Evolutionary conservation across 2,888 invertebrate species (phyloP).

Genomic region (Hypercompe scribonia): DNA sequence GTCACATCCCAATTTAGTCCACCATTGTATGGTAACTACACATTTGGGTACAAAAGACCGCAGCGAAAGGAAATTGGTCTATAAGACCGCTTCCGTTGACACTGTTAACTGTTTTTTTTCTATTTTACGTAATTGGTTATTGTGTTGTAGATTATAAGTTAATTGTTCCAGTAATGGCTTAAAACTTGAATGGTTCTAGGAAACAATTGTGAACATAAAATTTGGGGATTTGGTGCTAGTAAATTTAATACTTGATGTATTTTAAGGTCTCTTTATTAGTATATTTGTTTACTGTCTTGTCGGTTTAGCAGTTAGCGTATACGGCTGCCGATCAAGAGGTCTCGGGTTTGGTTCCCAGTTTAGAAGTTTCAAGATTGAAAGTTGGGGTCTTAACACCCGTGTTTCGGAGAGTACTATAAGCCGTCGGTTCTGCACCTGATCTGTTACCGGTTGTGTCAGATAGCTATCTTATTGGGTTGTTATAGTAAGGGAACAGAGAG

Average conservation of each 20-base stretch:
- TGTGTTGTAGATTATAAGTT: constrained; percentile 26
- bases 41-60: constrained; percentile 61
- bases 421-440: no score
- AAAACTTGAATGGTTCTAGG: constrained; percentile 5
- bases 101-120: constrained; percentile 53
- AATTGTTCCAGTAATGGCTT: constrained; percentile 22
- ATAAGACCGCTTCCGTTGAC: constrained; percentile 52
- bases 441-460: no score
- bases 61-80: constrained; percentile 64
- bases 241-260: not conserved
- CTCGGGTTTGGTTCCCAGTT: no score
- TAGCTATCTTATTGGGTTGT: no score
- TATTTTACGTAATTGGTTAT: constrained; percentile 30
- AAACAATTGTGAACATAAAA: not conserved
- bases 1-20: constrained; percentile 55
- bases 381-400: no score
- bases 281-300: no score
- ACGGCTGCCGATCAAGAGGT: no score
- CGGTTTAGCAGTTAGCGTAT: no score
- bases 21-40: constrained; percentile 68
- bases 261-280: no score
- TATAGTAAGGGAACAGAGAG: no score
- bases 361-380: no score
- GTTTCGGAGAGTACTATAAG: no score
- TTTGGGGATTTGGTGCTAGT: constrained; percentile 1